These are phyloP conservation scores for Litocranius walleri DNA, from an alignment of 2,113 vertebrate species.

Conservation along the genomic window DNA sequence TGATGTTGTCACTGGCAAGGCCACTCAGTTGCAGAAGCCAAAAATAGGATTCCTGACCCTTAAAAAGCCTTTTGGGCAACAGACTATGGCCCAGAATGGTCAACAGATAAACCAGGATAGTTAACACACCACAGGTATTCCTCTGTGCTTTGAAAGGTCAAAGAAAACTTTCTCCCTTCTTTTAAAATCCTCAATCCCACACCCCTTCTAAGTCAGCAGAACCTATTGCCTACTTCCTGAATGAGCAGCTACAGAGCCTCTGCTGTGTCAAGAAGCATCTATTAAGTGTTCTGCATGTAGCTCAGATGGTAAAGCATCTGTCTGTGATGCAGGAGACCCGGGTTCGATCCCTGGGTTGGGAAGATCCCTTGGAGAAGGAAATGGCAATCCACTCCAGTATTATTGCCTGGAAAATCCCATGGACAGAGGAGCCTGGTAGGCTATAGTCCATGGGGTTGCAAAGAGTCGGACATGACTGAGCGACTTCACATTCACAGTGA, in stretches of 20 bases:
- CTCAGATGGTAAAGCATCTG: no score
- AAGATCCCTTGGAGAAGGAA: no score
- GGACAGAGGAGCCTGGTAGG: no score
- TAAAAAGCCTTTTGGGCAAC: neutral
- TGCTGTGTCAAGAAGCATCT: neutral
- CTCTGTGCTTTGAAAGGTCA: neutral
- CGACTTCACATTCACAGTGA: no score
- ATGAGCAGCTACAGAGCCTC: neutral
- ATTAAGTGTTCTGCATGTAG: neutral
- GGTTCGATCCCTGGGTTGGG: no score
- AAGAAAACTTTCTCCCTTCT: neutral
- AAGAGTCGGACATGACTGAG: no score
- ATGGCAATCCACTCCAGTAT: no score
- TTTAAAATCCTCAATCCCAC: neutral
- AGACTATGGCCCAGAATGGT: neutral
- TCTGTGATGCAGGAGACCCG: no score
- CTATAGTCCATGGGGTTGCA: no score
- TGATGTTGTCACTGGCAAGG: constrained; percentile 26
- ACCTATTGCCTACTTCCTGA: neutral
- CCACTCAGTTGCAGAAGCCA: neutral
- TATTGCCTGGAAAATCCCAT: no score
- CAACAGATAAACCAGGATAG: neutral
- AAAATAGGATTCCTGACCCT: neutral
- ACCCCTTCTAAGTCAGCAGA: neutral
- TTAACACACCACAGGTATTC: neutral